phyloP scores from a whole-genome alignment of 2,797 vertebrate species.

The Hoplostethus atlanticus region DNA sequence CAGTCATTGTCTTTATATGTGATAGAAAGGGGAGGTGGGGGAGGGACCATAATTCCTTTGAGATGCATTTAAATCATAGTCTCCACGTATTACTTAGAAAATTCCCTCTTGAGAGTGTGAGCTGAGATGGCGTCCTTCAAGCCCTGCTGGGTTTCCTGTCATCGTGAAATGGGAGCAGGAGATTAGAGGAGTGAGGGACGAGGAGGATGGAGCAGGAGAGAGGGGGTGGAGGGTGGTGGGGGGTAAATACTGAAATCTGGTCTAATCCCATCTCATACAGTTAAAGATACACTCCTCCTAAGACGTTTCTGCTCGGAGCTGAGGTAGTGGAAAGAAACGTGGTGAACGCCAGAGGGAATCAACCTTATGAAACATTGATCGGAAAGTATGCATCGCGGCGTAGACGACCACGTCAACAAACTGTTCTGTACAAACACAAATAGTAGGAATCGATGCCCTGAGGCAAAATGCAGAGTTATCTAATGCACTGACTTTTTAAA shows the following conservation, averaged over 20 bases:
- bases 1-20: slow-evolving; percentile 77
- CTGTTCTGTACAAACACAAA: slow-evolving; percentile 20
- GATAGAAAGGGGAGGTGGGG: slow-evolving; percentile 56
- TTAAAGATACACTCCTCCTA: slow-evolving; percentile 69
- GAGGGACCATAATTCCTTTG: slow-evolving; percentile 69
- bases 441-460: slow-evolving; percentile 19
- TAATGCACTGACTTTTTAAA: neutral
- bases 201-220: slow-evolving; percentile 53
- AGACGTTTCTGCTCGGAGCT: slow-evolving; percentile 60
- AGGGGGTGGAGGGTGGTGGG: slow-evolving; percentile 4
- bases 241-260: slow-evolving; percentile 79
- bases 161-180: slow-evolving; percentile 80
- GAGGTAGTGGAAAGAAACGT: slow-evolving; percentile 49
- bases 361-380: slow-evolving; percentile 29
- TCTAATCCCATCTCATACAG: slow-evolving; percentile 81
- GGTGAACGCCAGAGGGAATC: slow-evolving; percentile 42
- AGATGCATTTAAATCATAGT: slow-evolving; percentile 82
- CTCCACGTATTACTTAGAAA: slow-evolving; percentile 75
- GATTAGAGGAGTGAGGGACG: slow-evolving; percentile 73
- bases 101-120: slow-evolving; percentile 74
- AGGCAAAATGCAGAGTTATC: neutral
- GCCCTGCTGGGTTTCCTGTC: slow-evolving; percentile 81
- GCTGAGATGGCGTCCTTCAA: slow-evolving; percentile 84
- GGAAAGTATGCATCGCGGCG: slow-evolving; percentile 29
- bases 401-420: slow-evolving; percentile 18